These are phyloP conservation scores for Biston stratarius DNA, from an alignment of 2,888 invertebrate species.

Conservation along the genomic window DNA sequence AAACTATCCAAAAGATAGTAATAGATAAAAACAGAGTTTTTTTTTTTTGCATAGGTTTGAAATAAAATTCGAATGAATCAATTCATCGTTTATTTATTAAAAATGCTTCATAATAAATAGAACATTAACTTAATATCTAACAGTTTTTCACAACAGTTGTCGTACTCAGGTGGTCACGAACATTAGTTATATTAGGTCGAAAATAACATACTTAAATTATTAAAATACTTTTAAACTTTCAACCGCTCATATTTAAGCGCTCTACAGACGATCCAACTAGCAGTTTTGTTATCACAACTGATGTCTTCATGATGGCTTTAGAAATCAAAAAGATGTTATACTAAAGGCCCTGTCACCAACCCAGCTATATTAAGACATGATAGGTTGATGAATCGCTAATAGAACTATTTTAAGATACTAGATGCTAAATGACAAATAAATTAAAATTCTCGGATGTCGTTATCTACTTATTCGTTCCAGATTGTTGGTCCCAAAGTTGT, in stretches of 20 bases:
- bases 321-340: neutral
- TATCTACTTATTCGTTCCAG: neutral
- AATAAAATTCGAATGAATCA: conserved; percentile 17
- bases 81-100: conserved; percentile 72
- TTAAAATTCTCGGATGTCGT: neutral
- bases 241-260: conserved; percentile 22
- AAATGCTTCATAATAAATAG: conserved; percentile 83
- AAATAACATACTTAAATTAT: conserved; percentile 54
- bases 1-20: no score
- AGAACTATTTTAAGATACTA: no score
- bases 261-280: conserved; percentile 18
- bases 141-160: conserved; percentile 70
- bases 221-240: conserved; percentile 56
- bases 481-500: conserved; percentile 27
- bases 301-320: neutral
- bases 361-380: neutral
- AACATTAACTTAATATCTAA: conserved; percentile 73
- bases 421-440: neutral
- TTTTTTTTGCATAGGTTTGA: neutral
- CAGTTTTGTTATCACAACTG: conserved; percentile 1
- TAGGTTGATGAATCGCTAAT: neutral
- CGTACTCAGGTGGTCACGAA: conserved; percentile 48
- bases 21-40: neutral
- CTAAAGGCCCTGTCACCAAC: no score
- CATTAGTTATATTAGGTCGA: conserved; percentile 59